Evolutionary conservation across 2,113 vertebrate species (phyloP).

Genomic region (Oriolus oriolus): DNA sequence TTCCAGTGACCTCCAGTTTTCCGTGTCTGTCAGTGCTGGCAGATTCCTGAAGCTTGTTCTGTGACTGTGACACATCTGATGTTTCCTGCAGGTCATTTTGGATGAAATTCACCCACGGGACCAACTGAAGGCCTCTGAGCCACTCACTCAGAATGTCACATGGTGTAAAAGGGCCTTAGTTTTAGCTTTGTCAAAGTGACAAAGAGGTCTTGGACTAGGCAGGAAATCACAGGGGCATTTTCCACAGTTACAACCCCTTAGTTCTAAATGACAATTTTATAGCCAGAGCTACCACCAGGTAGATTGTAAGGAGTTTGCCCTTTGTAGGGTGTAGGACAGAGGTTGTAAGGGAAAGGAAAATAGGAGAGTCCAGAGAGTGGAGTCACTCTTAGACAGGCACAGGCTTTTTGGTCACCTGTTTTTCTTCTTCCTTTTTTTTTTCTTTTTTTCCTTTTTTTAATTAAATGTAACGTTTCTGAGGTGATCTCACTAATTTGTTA

Average conservation of each 20-base stretch:
- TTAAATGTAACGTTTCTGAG: not conserved
- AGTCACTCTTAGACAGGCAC: not conserved
- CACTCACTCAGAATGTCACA: not conserved
- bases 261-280: not conserved
- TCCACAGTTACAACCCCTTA: not conserved
- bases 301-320: not conserved
- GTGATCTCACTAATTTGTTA: slow-evolving; percentile 31
- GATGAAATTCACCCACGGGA: slow-evolving; percentile 4
- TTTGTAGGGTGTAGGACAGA: not conserved
- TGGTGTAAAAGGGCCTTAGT: not conserved
- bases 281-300: not conserved
- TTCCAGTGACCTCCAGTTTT: slow-evolving; percentile 8
- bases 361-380: not conserved
- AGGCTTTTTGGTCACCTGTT: slow-evolving; percentile 20
- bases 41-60: slow-evolving; percentile 16
- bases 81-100: slow-evolving; percentile 42
- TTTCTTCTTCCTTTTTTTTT: not conserved
- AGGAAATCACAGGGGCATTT: slow-evolving; percentile 1
- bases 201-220: slow-evolving; percentile 11
- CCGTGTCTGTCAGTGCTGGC: not conserved
- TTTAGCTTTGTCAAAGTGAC: slow-evolving; percentile 23
- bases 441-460: not conserved
- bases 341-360: not conserved
- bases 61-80: slow-evolving; percentile 30
- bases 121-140: slow-evolving; percentile 34